Percentiles rank a stretch among this genome's conserved stretches.
Evolutionary conservation across 2,113 vertebrate genomes (phyloP).

Genomic region (Acinonyx jubatus): DNA sequence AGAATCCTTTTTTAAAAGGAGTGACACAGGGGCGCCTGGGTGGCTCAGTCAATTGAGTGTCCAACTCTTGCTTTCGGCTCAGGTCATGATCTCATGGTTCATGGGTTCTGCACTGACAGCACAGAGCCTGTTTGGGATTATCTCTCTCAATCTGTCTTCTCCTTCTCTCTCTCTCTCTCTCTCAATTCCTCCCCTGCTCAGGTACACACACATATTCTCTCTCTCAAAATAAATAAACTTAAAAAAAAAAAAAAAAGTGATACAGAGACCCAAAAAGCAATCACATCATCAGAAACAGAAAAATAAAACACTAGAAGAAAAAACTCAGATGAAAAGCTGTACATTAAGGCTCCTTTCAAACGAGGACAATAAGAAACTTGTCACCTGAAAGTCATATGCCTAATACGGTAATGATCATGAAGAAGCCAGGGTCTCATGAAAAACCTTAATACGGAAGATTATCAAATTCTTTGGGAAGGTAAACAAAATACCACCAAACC

Average conservation of each 20-base stretch:
- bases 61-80: too few relatives aligned
- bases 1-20: neutral
- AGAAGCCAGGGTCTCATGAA: neutral
- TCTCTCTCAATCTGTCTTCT: too few relatives aligned
- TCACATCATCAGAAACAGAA: neutral
- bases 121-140: too few relatives aligned
- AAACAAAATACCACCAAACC: neutral
- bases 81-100: too few relatives aligned
- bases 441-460: neutral
- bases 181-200: too few relatives aligned
- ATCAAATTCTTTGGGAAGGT: neutral
- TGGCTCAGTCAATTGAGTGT: too few relatives aligned
- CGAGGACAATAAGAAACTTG: neutral
- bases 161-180: too few relatives aligned
- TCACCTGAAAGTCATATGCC: neutral
- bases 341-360: neutral
- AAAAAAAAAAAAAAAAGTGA: neutral
- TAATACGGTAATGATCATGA: neutral
- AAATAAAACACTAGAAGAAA: neutral
- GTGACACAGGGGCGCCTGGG: neutral
- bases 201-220: too few relatives aligned
- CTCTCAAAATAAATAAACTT: too few relatives aligned
- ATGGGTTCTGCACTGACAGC: too few relatives aligned
- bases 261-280: neutral
- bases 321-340: neutral